phyloP scores from a whole-genome alignment of 2,113 vertebrate genomes.

The Arvicanthis niloticus region DNA sequence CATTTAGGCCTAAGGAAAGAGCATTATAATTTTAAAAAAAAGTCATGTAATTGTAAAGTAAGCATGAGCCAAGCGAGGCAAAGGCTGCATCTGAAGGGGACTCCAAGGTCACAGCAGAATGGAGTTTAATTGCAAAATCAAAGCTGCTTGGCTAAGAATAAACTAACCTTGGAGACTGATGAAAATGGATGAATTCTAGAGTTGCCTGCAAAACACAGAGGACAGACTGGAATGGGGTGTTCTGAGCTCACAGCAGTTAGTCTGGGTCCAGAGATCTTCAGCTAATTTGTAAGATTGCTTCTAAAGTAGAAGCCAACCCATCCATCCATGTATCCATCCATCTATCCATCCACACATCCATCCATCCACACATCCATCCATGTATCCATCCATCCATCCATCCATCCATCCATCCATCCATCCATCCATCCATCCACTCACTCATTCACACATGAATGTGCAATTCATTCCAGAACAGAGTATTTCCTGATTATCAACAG shows the following conservation, averaged over 20 bases:
- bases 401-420: neutral
- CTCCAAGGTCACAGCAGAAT: constrained; percentile 5
- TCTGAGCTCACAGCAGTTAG: neutral
- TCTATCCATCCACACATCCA: neutral
- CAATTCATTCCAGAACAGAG: neutral
- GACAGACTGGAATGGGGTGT: neutral
- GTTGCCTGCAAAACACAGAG: neutral
- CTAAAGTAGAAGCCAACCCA: neutral
- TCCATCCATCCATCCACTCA: neutral
- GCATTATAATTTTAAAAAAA: neutral
- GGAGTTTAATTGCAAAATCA: constrained; percentile 68
- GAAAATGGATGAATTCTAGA: constrained; percentile 20
- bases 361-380: neutral
- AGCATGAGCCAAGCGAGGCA: constrained; percentile 45
- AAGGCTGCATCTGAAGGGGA: constrained; percentile 9
- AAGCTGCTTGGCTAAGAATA: constrained; percentile 57
- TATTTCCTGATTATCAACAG: neutral
- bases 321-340: neutral
- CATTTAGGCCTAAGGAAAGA: constrained; percentile 51
- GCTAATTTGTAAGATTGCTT: neutral
- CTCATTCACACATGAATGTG: neutral
- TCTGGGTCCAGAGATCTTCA: neutral
- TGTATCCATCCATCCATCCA: neutral
- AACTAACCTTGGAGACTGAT: constrained; percentile 28
- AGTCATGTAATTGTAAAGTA: constrained; percentile 43